These are phyloP conservation scores for Aphelocoma californica DNA, from an alignment of 2,797 vertebrate genomes.

Conservation along the genomic window DNA sequence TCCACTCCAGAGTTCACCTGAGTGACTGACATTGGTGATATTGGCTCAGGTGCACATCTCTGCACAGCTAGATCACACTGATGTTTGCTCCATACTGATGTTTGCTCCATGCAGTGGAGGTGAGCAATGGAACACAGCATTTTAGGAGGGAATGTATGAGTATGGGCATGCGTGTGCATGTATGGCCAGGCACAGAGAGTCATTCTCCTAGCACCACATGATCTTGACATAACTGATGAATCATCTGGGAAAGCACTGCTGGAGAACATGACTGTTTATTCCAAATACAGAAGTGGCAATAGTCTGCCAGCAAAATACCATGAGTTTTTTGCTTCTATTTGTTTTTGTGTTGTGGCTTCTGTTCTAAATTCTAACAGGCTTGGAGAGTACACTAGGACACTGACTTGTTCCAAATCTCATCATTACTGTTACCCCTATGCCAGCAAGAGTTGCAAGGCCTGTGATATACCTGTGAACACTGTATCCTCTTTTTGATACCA, in stretches of 20 bases:
- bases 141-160: background rate
- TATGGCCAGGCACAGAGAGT: background rate
- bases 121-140: background rate
- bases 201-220: background rate
- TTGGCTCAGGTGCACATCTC: background rate
- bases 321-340: background rate
- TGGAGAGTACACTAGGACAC: background rate
- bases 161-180: accelerated
- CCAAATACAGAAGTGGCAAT: background rate
- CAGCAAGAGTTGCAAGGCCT: background rate
- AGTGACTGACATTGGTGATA: background rate
- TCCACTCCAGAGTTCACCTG: background rate
- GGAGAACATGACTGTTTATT: background rate
- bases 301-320: background rate
- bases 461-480: background rate
- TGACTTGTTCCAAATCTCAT: background rate
- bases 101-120: accelerated
- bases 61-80: background rate
- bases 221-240: background rate
- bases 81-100: accelerated
- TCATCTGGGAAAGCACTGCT: background rate
- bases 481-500: background rate
- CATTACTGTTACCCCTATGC: background rate
- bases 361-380: background rate
- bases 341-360: background rate